These are phyloP conservation scores for Drosophila pullipes DNA, from an alignment of 2,888 invertebrate species.

Conservation along the genomic window DNA sequence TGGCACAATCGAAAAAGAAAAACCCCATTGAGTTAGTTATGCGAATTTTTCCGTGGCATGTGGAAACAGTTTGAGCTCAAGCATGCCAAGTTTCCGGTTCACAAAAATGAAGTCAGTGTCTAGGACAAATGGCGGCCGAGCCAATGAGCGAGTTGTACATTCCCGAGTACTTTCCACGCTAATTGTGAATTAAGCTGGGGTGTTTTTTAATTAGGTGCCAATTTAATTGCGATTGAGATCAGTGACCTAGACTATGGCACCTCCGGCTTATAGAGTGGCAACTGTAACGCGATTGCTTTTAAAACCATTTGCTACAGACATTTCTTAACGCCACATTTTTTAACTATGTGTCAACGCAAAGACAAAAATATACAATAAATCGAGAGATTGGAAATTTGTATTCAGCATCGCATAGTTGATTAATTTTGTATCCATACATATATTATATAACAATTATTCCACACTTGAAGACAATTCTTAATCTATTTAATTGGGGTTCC, in stretches of 20 bases:
- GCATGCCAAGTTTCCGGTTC: conserved; percentile 67
- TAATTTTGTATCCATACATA: background rate
- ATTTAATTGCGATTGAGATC: conserved; percentile 47
- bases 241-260: conserved; percentile 27
- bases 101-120: conserved; percentile 72
- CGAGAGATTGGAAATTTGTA: background rate
- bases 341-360: background rate
- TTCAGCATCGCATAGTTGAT: background rate
- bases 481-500: too few relatives aligned
- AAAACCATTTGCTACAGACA: background rate
- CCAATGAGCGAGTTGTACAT: conserved; percentile 10
- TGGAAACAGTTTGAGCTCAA: conserved; percentile 57
- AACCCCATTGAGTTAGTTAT: conserved; percentile 55
- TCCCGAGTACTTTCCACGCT: conserved; percentile 42
- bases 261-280: conserved; percentile 3
- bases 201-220: conserved; percentile 62
- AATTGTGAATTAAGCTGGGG: conserved; percentile 13
- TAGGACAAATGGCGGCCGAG: conserved; percentile 66
- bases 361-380: background rate
- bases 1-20: conserved; percentile 47
- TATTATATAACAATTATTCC: too few relatives aligned
- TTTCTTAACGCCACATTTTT: conserved; percentile 11
- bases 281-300: conserved; percentile 27
- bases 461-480: too few relatives aligned
- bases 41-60: conserved; percentile 68